Conservation (phyloP, 2,888 invertebrate genomes). For the Melinopterus prodromus region DNA sequence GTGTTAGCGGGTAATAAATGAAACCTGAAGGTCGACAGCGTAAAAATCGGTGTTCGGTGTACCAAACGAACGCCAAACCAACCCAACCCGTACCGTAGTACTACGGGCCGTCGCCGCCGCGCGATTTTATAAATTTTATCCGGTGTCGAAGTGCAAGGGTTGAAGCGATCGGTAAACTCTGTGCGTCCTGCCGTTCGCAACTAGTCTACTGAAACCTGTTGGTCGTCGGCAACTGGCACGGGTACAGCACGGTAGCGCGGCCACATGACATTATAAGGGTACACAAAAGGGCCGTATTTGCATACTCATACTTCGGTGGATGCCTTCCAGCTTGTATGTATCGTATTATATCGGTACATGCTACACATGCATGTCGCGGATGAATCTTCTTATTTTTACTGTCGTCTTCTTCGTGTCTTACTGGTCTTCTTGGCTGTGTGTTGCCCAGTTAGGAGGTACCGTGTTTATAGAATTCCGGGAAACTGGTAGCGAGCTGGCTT, state of each 20-base stretch:
- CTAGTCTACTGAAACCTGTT: constrained; percentile 34
- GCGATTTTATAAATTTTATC: constrained; percentile 38
- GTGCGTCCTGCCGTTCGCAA: constrained; percentile 18
- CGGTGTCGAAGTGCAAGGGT: constrained; percentile 38
- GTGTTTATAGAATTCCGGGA: background rate
- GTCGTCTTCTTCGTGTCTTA: constrained; percentile 4
- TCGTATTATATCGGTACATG: background rate
- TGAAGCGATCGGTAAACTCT: constrained; percentile 36
- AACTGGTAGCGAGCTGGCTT: background rate
- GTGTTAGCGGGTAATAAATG: constrained; percentile 12
- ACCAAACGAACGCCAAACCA: background rate
- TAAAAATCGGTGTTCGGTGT: constrained; percentile 8
- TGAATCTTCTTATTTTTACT: constrained; percentile 4
- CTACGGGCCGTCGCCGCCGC: constrained; percentile 7
- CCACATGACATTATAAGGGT: constrained; percentile 39
- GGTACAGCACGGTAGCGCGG: constrained; percentile 36
- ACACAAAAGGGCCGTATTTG: constrained; percentile 38
- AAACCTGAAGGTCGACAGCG: constrained; percentile 19
- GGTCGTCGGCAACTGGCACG: constrained; percentile 33
- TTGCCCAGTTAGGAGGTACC: background rate
- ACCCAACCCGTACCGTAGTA: background rate
- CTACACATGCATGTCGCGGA: background rate
- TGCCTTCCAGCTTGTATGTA: constrained; percentile 11
- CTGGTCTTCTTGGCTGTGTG: background rate
- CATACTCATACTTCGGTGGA: constrained; percentile 33